Conservation (phyloP, 2,888 invertebrate species). For the Stenolophus ochropezus region DNA sequence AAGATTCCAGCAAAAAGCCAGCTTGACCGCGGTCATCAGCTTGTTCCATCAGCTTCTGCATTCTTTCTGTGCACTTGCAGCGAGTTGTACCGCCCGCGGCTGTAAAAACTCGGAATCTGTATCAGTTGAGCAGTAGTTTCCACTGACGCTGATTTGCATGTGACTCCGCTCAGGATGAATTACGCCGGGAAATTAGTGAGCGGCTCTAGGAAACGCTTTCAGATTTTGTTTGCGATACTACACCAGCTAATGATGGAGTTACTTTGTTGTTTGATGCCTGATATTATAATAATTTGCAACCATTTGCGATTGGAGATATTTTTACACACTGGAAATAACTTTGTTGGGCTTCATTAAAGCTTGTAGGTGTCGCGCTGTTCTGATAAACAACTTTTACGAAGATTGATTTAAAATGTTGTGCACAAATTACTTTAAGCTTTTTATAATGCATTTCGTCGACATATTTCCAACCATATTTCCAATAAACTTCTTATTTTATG, state of each 20-base stretch:
- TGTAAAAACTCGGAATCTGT: constrained; percentile 18
- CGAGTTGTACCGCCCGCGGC: constrained; percentile 15
- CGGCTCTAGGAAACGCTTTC: constrained; percentile 21
- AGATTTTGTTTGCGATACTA: constrained; percentile 31
- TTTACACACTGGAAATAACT: neutral
- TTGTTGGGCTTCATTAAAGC: neutral
- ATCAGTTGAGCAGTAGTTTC: neutral
- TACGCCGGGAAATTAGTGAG: constrained; percentile 26
- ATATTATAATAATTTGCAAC: neutral
- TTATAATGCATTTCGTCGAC: too few relatives aligned
- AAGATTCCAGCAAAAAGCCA: constrained; percentile 12
- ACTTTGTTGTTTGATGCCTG: constrained; percentile 21
- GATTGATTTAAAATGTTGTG: neutral
- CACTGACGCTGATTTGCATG: constrained; percentile 17
- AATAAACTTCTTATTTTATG: too few relatives aligned
- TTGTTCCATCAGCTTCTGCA: constrained; percentile 14
- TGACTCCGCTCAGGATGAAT: constrained; percentile 23
- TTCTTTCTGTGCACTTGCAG: constrained; percentile 14
- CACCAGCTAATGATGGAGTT: constrained; percentile 12
- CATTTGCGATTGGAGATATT: neutral
- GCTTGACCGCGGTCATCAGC: constrained; percentile 10
- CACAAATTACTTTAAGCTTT: too few relatives aligned
- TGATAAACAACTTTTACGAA: neutral
- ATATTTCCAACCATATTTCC: too few relatives aligned
- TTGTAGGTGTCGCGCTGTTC: neutral